phyloP scores from a whole-genome alignment of 2,888 invertebrate species.

The Himalopsyche anomala region DNA sequence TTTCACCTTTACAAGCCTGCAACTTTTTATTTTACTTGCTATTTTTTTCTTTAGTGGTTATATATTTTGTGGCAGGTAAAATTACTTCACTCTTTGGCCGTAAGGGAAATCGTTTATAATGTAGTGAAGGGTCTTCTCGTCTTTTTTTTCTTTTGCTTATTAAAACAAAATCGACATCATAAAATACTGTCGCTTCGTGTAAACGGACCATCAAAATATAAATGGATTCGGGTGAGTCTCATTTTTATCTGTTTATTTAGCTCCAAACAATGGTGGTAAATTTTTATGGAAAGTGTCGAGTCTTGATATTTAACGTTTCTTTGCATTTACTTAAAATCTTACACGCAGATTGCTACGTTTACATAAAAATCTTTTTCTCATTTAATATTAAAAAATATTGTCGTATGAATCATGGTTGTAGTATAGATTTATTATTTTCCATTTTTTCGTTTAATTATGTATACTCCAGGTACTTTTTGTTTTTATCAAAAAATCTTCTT shows the following conservation, averaged over 20 bases:
- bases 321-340: too few relatives aligned
- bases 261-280: background rate
- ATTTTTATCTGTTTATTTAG: slow-evolving; percentile 25
- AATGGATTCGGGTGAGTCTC: background rate
- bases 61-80: too few relatives aligned
- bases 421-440: too few relatives aligned
- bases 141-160: background rate
- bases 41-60: background rate
- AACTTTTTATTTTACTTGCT: background rate
- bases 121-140: background rate
- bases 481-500: too few relatives aligned
- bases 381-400: too few relatives aligned
- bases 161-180: slow-evolving; percentile 1
- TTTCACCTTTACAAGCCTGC: background rate
- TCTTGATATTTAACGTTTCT: too few relatives aligned
- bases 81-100: background rate
- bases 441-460: too few relatives aligned
- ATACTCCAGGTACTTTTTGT: too few relatives aligned
- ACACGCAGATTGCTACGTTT: too few relatives aligned
- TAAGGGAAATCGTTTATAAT: slow-evolving; percentile 11
- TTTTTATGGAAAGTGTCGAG: too few relatives aligned
- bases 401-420: too few relatives aligned
- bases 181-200: slow-evolving; percentile 34
- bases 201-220: background rate
- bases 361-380: too few relatives aligned